Conservation (phyloP, 2,113 vertebrate species). For the Tretioscincus oriximinensis region DNA sequence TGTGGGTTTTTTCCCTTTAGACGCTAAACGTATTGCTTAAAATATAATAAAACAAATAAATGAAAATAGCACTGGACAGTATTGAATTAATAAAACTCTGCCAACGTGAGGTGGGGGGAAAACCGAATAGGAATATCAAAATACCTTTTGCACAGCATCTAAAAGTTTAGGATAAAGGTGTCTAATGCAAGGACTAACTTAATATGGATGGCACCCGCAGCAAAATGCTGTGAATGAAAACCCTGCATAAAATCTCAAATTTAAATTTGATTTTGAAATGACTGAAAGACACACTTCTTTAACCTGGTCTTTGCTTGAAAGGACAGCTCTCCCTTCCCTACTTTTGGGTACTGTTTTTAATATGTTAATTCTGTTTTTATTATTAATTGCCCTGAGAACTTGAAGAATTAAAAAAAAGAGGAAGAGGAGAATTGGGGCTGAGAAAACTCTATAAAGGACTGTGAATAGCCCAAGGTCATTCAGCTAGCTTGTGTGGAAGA, state of each 20-base stretch:
- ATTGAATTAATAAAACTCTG: neutral
- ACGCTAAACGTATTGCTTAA: neutral
- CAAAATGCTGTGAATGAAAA: neutral
- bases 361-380: no score
- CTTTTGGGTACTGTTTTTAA: no score
- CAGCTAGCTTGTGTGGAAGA: no score
- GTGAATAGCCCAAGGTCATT: no score
- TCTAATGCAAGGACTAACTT: neutral
- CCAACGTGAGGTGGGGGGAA: neutral
- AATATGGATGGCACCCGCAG: neutral
- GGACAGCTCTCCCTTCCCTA: no score
- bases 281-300: neutral
- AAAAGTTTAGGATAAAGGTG: neutral
- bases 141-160: neutral
- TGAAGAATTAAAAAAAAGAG: no score
- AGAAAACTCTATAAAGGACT: no score
- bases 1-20: neutral
- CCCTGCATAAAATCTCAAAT: neutral
- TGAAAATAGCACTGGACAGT: neutral
- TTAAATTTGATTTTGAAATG: neutral
- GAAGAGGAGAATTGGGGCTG: neutral
- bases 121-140: neutral
- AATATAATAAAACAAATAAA: neutral
- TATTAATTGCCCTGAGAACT: no score
- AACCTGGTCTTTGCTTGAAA: no score